Evolutionary conservation across 2,888 invertebrate species (phyloP), one percentile per base, ranked within the genome.

Genomic region (Scelioninae gen. 1): DNA sequence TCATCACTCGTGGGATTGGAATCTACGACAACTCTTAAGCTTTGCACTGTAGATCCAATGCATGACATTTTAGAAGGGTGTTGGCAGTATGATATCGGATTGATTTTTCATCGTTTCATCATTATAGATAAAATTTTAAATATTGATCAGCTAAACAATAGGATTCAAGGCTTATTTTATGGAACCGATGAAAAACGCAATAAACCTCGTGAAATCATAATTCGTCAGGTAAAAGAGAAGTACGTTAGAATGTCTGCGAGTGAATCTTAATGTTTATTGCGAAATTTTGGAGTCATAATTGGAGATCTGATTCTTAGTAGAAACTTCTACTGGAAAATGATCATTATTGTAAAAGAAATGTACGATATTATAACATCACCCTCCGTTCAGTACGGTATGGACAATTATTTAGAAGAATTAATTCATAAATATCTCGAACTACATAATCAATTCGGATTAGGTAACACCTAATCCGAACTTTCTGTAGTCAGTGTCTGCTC

Each of bases 261-360:
- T 23, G 85, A 85, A 82, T 77, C 75, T 23, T 29, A 83, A 40
- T 68, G 66, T 62, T 77, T 84, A 11, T 53, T 81, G 9, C 15
- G 60, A 10, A 82, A 84, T 68, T 68, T 85, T 23, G 74, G 82
- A 1, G 31, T 85, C 0, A 58, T 85, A 15, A 31, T 84, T 38
- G 82, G 86, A n/a, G 71, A 85, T 49, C 51, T 60, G 7, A 15
- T 86, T n/a, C 76, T 5, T 38, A 38, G 9, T 38, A 63, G 55
- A n/a, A 60, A 82, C 79, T 56, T 60, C 55, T 43, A 68, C 32
- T 85, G 86, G 85, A 51, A 78, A 47, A 43, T 86, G 6, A 71
- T 84, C 45, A 82, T 83, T 49, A 43, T 60, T n/a, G 58, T 86
- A 23, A 66, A 82, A 72, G 65, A 85, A 78, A 84, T 86, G 13